A percentile compares a stretch with the other conserved stretches of the same genome.
Conservation (phyloP, 1,140 invertebrate species). For the Bradysia coprophila region DNA sequence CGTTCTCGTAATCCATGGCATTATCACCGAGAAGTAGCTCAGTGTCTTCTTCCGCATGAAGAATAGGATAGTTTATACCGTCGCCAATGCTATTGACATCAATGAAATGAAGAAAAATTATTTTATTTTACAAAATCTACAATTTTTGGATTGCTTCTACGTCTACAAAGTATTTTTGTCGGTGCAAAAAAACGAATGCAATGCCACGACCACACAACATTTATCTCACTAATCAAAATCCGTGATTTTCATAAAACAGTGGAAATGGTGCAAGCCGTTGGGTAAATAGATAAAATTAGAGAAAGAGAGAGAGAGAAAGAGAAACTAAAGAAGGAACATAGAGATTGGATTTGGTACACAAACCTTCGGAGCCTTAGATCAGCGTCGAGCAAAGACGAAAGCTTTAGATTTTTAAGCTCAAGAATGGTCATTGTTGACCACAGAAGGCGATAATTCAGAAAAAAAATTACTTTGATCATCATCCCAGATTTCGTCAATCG, state of each 20-base stretch:
- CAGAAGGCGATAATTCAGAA: background rate
- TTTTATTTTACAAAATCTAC: background rate
- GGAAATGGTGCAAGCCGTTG: background rate
- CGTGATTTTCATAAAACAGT: background rate
- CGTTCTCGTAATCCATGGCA: constrained; percentile 31
- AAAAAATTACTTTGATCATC: background rate
- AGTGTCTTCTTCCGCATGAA: constrained; percentile 59
- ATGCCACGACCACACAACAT: background rate
- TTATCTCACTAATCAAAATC: background rate
- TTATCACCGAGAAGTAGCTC: constrained; percentile 48
- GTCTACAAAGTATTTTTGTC: background rate
- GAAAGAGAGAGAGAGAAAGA: background rate
- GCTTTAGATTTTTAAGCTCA: background rate
- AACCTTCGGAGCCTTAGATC: no score
- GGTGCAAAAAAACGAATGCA: background rate
- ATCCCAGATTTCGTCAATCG: background rate
- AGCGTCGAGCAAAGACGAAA: background rate
- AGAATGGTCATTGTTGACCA: background rate
- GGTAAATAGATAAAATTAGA: background rate
- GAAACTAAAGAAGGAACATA: background rate
- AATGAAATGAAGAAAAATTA: background rate
- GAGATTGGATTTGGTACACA: background rate
- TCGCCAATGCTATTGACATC: constrained; percentile 53
- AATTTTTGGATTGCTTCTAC: background rate
- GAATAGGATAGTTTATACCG: constrained; percentile 67